A percentile compares a stretch with the other conserved stretches of the same genome.
Conservation (phyloP, 2,113 vertebrate genomes). For the Mystacornis crossleyi region DNA sequence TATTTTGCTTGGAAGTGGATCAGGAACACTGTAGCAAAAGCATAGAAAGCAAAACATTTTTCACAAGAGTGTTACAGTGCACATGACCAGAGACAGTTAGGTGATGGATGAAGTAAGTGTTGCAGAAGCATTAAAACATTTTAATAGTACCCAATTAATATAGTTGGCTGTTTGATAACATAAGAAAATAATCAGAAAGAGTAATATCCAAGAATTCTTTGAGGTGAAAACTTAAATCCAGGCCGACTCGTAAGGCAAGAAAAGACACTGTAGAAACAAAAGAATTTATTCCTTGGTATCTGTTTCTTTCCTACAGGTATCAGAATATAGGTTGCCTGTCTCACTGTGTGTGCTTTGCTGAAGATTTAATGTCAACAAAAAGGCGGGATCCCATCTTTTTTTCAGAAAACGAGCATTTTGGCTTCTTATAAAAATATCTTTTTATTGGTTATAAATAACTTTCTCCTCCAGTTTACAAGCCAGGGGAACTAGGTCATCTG, state of each 20-base stretch:
- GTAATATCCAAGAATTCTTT: not conserved
- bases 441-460: not conserved
- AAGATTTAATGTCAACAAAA: not conserved
- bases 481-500: not conserved
- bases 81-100: not conserved
- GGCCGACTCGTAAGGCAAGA: not conserved
- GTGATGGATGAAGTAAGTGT: not conserved
- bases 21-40: not conserved
- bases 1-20: not conserved
- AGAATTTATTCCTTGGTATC: not conserved
- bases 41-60: not conserved
- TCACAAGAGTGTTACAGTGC: not conserved
- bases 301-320: not conserved
- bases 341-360: not conserved
- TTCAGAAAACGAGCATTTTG: not conserved
- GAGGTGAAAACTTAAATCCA: not conserved
- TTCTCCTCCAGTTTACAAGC: not conserved
- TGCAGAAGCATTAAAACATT: fast-evolving
- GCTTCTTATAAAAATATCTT: not conserved
- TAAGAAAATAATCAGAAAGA: not conserved
- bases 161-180: not conserved
- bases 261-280: not conserved
- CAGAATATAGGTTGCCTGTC: not conserved
- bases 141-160: not conserved
- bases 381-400: not conserved